phyloP scores from a whole-genome alignment of 92 coral and sea anemone species.

The Muricea muricata region DNA sequence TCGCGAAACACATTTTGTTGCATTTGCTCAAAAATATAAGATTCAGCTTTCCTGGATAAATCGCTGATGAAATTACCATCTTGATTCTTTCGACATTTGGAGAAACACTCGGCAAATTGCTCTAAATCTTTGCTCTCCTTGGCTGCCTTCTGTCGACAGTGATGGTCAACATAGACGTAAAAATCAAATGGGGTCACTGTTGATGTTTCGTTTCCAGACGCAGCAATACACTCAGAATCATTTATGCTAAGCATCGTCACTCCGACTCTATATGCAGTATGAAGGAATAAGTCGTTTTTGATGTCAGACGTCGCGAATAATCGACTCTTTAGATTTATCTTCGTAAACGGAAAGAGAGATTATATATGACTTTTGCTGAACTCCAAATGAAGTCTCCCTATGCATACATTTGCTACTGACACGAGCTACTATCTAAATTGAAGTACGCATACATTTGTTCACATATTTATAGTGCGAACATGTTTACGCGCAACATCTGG shows the following conservation, averaged over 20 bases:
- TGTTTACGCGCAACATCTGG: conserved; percentile 11
- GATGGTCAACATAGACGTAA: conserved; percentile 1
- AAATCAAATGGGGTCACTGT: conserved; percentile 4
- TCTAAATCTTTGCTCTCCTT: conserved; percentile 2
- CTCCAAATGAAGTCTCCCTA: not conserved
- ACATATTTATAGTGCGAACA: not conserved
- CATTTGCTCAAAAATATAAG: conserved; percentile 21
- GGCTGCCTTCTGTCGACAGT: conserved; percentile 7
- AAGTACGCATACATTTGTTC: too few species aligned
- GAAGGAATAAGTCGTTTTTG: not conserved
- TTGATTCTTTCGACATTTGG: not conserved
- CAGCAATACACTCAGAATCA: not conserved
- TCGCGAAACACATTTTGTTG: conserved; percentile 17
- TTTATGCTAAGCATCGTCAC: not conserved
- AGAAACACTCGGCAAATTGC: conserved; percentile 6
- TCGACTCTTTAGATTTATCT: not conserved
- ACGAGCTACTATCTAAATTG: too few species aligned
- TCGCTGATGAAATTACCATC: conserved; percentile 4
- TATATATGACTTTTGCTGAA: too few species aligned
- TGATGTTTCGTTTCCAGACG: not conserved
- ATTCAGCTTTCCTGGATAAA: not conserved
- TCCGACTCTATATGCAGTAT: too few species aligned
- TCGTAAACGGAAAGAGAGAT: not conserved
- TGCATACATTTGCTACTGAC: not conserved
- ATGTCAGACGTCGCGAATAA: too few species aligned